A percentile compares a stretch with the other conserved stretches of the same genome.
Evolutionary conservation across 1,140 invertebrate genomes (phyloP).

Genomic region (Streblospio benedicti): DNA sequence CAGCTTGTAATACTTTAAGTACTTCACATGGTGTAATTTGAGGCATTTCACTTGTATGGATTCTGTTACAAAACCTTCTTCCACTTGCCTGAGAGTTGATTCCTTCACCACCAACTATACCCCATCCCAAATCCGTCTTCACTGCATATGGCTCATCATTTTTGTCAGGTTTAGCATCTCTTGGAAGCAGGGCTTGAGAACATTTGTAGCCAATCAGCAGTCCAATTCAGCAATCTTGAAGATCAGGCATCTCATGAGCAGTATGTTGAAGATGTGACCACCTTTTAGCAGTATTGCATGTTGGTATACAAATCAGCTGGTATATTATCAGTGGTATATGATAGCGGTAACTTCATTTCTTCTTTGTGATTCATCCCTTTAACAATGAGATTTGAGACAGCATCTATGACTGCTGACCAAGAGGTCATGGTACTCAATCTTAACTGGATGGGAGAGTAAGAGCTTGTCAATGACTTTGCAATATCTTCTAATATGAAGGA

Average conservation of each 20-base stretch:
- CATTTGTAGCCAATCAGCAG: slow-evolving; percentile 8
- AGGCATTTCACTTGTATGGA: not conserved
- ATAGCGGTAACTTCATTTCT: not conserved
- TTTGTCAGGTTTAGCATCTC: not conserved
- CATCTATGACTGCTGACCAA: no score
- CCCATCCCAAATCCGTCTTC: not conserved
- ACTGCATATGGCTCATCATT: not conserved
- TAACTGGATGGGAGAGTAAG: not conserved
- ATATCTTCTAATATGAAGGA: slow-evolving; percentile 5
- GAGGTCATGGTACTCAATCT: no score
- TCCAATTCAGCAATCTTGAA: slow-evolving; percentile 5
- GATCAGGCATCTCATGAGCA: not conserved
- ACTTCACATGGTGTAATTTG: not conserved
- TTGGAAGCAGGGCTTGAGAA: slow-evolving; percentile 2
- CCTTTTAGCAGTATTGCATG: slow-evolving; percentile 2
- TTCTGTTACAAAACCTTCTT: not conserved
- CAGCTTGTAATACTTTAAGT: not conserved
- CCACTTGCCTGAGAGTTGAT: not conserved
- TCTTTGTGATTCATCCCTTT: not conserved
- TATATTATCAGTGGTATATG: not conserved
- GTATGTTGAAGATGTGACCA: not conserved
- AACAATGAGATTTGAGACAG: not conserved
- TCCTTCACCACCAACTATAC: not conserved
- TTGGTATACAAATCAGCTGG: slow-evolving; percentile 6
- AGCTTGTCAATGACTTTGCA: not conserved